Base-by-base conservation (phyloP, 2,888 invertebrate genomes). In the Desoria tigrina region DNA sequence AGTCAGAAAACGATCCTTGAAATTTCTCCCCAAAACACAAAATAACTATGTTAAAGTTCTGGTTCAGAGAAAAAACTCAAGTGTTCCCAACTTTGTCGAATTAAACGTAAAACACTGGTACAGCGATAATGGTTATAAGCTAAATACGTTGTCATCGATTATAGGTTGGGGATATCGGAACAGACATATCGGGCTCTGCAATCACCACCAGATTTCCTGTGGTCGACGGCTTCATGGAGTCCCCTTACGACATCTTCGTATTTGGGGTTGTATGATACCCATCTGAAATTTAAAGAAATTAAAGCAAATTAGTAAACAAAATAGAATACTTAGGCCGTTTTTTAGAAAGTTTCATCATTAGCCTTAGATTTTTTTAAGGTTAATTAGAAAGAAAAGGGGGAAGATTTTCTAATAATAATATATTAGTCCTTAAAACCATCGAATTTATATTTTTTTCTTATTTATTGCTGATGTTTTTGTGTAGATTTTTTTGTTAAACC, bases 151-250 rank as follows among this genome's bases (percentile, higher is more conserved):
- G 16, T 51, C 7, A 37, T 50, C 42, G 55, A 66, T 72, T 70
- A 71, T 68, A 74, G 66, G 42, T 69, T 67, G 28, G 76, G 74
- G 39, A 76, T 71, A 53, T 75, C 74, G n/a, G 75, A 71, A 63
- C 79, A 79, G 27, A 65, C 63, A 65, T 78, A 79, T 56, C 74
- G 70, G 39, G 69, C 69, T 51, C 66, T 66, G 60, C 88, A 88
- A 21, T 82, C 80, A 74, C 83, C 82, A 1, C 86, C 86, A 1
- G 82, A 82, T 66, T 83, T 82, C 3, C 89, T 89, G 80, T 86
- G 85, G 39, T 85, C 83, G 2, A 88, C 84, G 0, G 89, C 89
- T 72, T 86, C 84, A 77, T 86, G 85, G 74, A 89, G 83, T 60
- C 87, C 85, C 42, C 82, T 80, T 2, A 89, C 83, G 42, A 87